Conservation (phyloP, 2,113 vertebrate species). For the Microtus richardsoni region DNA sequence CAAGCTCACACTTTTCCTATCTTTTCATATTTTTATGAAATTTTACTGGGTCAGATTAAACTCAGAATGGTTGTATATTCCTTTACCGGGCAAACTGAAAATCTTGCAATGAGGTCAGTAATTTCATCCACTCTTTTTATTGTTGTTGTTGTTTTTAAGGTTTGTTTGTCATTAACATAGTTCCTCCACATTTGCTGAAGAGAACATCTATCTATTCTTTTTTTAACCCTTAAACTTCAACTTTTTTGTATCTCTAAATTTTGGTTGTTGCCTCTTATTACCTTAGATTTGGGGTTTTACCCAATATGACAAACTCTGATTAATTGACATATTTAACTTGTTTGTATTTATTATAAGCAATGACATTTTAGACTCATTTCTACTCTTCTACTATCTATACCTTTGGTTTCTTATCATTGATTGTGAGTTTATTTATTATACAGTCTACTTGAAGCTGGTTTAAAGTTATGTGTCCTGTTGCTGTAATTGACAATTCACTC, state of each 20-base stretch:
- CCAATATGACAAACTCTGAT: not conserved
- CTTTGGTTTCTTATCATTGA: not conserved
- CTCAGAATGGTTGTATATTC: not conserved
- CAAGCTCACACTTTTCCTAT: not conserved
- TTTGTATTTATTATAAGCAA: conserved; percentile 24
- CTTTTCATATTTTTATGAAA: conserved; percentile 17
- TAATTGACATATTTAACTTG: not conserved
- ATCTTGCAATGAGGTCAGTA: not conserved
- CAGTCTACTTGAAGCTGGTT: not conserved
- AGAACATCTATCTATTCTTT: not conserved
- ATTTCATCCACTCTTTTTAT: not conserved
- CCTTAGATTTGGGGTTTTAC: conserved; percentile 30
- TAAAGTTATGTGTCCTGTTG: conserved; percentile 19
- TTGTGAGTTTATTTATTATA: not conserved
- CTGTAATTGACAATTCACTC: conserved; percentile 15
- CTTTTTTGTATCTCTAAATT: not conserved
- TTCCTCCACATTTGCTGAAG: not conserved
- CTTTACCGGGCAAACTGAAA: not conserved
- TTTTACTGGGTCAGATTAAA: conserved; percentile 12
- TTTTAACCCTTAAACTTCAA: conserved; percentile 12
- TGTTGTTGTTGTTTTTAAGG: not conserved
- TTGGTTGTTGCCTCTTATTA: not conserved
- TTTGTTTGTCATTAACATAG: not conserved
- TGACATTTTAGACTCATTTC: conserved; percentile 36
- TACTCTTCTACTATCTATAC: not conserved